phyloP scores from a whole-genome alignment of 2,113 vertebrate genomes.

The Mellivora capensis region DNA sequence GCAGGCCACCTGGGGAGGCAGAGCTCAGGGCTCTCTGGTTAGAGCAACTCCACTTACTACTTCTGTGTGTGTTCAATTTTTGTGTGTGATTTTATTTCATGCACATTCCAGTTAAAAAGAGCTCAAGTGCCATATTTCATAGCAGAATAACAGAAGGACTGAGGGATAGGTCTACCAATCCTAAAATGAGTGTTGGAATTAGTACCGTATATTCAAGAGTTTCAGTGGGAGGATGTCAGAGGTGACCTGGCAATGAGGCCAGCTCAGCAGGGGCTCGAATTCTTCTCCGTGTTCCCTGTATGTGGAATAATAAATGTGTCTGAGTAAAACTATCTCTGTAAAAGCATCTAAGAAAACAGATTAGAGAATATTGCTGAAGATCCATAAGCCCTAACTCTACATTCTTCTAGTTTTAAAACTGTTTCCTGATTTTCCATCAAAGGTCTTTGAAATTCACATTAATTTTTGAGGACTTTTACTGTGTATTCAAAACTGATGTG shows the following conservation, averaged over 20 bases:
- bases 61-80: background rate
- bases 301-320: background rate
- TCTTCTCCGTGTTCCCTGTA: background rate
- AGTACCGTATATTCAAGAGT: background rate
- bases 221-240: background rate
- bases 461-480: background rate
- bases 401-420: background rate
- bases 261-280: background rate
- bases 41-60: background rate
- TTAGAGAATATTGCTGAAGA: background rate
- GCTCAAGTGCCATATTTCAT: background rate
- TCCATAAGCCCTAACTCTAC: background rate
- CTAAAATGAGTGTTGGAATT: background rate
- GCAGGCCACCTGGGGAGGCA: rapidly evolving
- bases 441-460: background rate
- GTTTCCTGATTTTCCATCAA: background rate
- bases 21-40: background rate
- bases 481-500: background rate
- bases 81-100: background rate
- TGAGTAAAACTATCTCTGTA: background rate
- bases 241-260: no score
- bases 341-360: background rate
- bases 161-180: no score
- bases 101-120: background rate
- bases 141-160: background rate